Percentiles rank a stretch among this genome's conserved stretches.
Evolutionary conservation across 2,797 vertebrate genomes (phyloP).

Genomic region (Amniataba percoides): DNA sequence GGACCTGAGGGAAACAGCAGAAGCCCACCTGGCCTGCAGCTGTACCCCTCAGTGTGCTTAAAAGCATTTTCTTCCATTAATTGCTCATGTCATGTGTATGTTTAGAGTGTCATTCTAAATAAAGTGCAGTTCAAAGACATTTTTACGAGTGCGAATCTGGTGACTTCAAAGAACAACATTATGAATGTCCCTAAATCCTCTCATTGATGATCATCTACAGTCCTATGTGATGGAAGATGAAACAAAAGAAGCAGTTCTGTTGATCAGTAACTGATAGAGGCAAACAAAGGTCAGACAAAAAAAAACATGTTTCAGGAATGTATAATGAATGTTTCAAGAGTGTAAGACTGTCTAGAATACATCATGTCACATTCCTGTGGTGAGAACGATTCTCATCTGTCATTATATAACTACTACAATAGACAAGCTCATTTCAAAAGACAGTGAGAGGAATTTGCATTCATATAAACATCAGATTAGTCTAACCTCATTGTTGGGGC

Average conservation of each 20-base stretch:
- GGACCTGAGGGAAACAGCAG: conserved; percentile 73
- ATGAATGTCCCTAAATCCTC: not conserved
- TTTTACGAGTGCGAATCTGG: not conserved
- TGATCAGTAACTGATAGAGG: not conserved
- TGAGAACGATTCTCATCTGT: conserved; percentile 13
- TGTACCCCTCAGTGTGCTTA: conserved; percentile 80
- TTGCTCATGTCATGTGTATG: conserved; percentile 11
- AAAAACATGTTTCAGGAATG: not conserved
- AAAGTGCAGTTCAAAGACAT: conserved; percentile 45
- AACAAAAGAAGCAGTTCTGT: not conserved
- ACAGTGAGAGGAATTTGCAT: conserved; percentile 9
- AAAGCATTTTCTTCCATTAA: conserved; percentile 2
- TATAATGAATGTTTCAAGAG: conserved; percentile 28
- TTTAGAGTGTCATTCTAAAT: conserved; percentile 55
- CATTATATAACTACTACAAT: conserved; percentile 26
- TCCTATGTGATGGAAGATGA: not conserved
- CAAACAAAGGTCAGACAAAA: conserved; percentile 5
- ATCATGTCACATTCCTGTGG: conserved; percentile 26
- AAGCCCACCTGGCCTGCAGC: conserved; percentile 80
- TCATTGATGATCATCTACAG: not conserved
- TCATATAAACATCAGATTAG: conserved; percentile 11
- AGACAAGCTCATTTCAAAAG: conserved; percentile 16
- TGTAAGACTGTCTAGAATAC: conserved; percentile 9
- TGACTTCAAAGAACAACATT: no score
- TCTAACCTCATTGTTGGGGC: not conserved